Evolutionary conservation across 2,888 invertebrate species (phyloP), one percentile per base, ranked within the genome.

Genomic region (Pasiphila rectangulata): DNA sequence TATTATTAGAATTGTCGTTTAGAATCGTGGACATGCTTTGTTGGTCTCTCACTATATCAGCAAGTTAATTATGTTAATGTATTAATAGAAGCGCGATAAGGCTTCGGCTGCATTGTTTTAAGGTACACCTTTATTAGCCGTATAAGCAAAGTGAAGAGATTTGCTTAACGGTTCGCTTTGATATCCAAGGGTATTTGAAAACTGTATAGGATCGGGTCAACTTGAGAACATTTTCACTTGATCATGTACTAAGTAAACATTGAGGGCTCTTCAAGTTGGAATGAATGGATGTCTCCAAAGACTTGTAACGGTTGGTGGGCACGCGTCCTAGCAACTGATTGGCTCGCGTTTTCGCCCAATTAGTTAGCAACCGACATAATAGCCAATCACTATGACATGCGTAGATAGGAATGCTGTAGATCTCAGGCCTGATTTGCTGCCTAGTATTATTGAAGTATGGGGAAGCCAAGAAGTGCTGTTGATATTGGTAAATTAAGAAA

Each of bases 251-350:
- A 16, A 48, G 51, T 46, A 47, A 48, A 41, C 38, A 63, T 65
- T 70, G 60, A 66, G 65, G 57, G 57, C 63, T 69, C 64, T 67
- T 74, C 67, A 74, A 75, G 74, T 74, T 63, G 63, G 63, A 72
- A 69, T 67, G 68, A 71, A 64, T 69, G 63, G 62, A 60, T 65
- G 69, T 75, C 67, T 67, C 66, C 57, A 36, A 32, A 40, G 48
- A 48, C 57, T 56, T 61, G 61, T 75, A 75, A 76, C 69, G 65
- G 66, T 61, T 63, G 58, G 51, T 52, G 54, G 64, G 63, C 76
- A 78, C 71, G 75, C 71, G 64, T 61, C 62, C 59, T 61, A 59
- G 58, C 68, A 60, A 67, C 62, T 51, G 58, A 62, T 54, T 46
- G 47, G 35, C 35, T 16, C 35, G 37, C 51, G 53, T 50, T 54